Conservation (phyloP, 2,888 invertebrate species). For the Perizoma affinitatum region DNA sequence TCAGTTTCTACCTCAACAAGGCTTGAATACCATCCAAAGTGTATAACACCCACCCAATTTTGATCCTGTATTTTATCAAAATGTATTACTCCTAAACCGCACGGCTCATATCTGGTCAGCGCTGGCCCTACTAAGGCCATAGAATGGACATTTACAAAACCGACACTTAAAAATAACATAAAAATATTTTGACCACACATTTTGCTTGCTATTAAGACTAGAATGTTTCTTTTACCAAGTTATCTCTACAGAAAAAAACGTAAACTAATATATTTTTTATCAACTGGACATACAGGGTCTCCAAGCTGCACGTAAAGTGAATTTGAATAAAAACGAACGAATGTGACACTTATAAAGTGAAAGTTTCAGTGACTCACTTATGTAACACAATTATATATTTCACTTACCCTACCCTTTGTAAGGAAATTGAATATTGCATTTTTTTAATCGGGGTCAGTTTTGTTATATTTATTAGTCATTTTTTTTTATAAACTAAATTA, state of each 20-base stretch:
- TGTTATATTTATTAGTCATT: slow-evolving; percentile 59
- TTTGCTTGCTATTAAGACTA: slow-evolving; percentile 7
- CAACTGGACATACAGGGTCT: slow-evolving; percentile 48
- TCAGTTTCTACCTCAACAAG: slow-evolving; percentile 53
- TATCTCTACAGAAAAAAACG: slow-evolving; percentile 4
- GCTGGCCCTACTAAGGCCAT: slow-evolving; percentile 65
- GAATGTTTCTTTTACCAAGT: slow-evolving; percentile 12
- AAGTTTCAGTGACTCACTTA: slow-evolving; percentile 62
- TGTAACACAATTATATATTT: slow-evolving; percentile 40
- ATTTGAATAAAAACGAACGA: slow-evolving; percentile 36
- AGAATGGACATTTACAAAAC: slow-evolving; percentile 46
- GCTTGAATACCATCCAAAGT: slow-evolving; percentile 60
- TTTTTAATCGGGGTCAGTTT: slow-evolving; percentile 51
- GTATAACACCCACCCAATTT: slow-evolving; percentile 62
- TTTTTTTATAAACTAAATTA: neutral
- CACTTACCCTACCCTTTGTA: slow-evolving; percentile 36
- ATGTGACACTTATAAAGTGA: slow-evolving; percentile 53
- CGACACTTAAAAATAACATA: slow-evolving; percentile 27
- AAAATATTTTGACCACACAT: slow-evolving; percentile 18
- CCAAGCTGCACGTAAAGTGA: slow-evolving; percentile 32
- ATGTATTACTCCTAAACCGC: slow-evolving; percentile 66
- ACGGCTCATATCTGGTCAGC: slow-evolving; percentile 69
- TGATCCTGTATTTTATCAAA: slow-evolving; percentile 61
- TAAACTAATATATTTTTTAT: slow-evolving; percentile 18
- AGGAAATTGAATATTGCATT: slow-evolving; percentile 22